Evolutionary conservation across 2,888 invertebrate genomes (phyloP).

Genomic region (Frankliniella intonsa): DNA sequence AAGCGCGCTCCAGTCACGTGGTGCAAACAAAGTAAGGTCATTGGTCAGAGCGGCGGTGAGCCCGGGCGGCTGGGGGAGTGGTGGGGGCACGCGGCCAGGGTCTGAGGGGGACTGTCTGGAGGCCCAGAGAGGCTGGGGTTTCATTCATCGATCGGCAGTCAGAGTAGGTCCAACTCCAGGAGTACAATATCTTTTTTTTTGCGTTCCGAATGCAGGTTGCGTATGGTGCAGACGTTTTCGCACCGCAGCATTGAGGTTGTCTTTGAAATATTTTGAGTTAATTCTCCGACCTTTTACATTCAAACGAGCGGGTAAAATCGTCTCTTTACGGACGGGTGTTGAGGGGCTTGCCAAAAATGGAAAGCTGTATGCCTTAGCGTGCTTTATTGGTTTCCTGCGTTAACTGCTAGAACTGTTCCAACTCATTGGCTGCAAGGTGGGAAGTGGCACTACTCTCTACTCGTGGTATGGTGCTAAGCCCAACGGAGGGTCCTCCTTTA

Average conservation of each 20-base stretch:
- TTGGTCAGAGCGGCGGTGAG: background rate
- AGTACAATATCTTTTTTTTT: background rate
- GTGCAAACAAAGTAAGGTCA: conserved; percentile 18
- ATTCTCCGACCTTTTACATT: too few relatives aligned
- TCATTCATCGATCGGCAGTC: background rate
- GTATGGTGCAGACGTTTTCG: background rate
- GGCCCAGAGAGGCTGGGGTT: background rate
- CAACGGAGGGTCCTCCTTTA: too few relatives aligned
- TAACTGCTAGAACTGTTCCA: too few relatives aligned
- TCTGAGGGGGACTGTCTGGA: background rate
- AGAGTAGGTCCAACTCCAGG: background rate
- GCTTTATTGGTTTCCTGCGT: too few relatives aligned
- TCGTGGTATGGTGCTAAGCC: too few relatives aligned
- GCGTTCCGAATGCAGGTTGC: background rate
- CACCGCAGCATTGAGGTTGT: background rate
- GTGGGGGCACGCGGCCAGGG: background rate
- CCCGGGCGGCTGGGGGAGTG: background rate
- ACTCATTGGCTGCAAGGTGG: too few relatives aligned
- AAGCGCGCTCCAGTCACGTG: conserved; percentile 4
- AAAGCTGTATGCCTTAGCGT: too few relatives aligned
- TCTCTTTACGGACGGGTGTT: too few relatives aligned
- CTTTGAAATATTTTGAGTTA: too few relatives aligned
- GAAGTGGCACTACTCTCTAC: too few relatives aligned
- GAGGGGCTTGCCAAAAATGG: too few relatives aligned
- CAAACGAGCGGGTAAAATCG: too few relatives aligned